Conservation (phyloP, 2,113 vertebrate genomes). For the Suncus etruscus region DNA sequence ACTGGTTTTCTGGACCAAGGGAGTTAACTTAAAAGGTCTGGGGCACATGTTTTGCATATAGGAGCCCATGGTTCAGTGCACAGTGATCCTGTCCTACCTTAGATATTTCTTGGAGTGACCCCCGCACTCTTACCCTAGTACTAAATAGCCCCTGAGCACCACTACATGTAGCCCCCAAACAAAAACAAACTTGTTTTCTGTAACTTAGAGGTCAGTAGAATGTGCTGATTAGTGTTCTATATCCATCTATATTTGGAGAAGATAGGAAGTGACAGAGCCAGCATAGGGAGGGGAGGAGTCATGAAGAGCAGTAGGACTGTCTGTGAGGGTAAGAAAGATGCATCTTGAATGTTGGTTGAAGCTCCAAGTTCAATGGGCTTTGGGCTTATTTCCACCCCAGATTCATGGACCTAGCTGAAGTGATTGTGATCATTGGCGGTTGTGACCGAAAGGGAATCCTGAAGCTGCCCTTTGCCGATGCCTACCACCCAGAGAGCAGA, state of each 20-base stretch:
- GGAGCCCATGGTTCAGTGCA: too few species aligned
- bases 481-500: slow-evolving; percentile 85
- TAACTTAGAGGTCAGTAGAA: neutral
- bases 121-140: too few species aligned
- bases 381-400: slow-evolving; percentile 76
- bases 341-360: neutral
- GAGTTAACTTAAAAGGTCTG: too few species aligned
- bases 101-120: too few species aligned
- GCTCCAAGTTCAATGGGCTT: neutral
- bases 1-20: neutral
- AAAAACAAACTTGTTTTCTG: too few species aligned
- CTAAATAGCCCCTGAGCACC: too few species aligned
- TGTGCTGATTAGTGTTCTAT: neutral
- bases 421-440: slow-evolving; percentile 89
- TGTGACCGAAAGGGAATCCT: slow-evolving; percentile 88
- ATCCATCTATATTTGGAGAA: neutral
- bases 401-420: slow-evolving; percentile 88
- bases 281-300: too few species aligned
- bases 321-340: neutral
- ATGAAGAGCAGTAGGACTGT: neutral
- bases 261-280: neutral
- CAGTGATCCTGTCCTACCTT: too few species aligned
- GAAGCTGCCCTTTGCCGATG: slow-evolving; percentile 86
- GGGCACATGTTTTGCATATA: too few species aligned
- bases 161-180: too few species aligned